Base-by-base conservation (phyloP, 2,797 vertebrate species). In the Emys orbicularis region DNA sequence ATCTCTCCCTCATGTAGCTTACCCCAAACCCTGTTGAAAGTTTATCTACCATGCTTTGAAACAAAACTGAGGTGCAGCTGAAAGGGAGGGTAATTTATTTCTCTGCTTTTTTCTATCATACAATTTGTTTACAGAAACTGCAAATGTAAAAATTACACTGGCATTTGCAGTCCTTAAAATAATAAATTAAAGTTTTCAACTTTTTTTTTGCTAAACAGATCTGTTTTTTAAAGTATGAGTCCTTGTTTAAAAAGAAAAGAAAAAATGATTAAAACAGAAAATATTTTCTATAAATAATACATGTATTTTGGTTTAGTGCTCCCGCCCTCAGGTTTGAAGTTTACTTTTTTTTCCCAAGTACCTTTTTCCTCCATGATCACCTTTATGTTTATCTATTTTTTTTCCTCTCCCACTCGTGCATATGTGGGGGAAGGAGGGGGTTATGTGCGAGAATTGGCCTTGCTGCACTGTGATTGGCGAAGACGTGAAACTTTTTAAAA, bases 201-300 rank as follows among this genome's bases (percentile, higher is more conserved):
- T 98, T 98, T 98, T 99, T 98, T 92, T 98, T 95, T 97, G 93
- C 98, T 98, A 97, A 98, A 98, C 97, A 97, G 98, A 95, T 98
- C 91, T 83, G 91, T 96, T 96, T 92, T 96, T 92, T 98, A 97
- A 99, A 98, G 98, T 99, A 96, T 87, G 95, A 98, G 98, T 98
- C 98, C 97, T 98, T 37, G 90, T 98, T 99, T 99, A 99, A 99
- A 99, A 99, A 99, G 98, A 99, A 99, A 98, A 98, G 98, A 83
- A 29, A 57, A 83, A 99, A 99, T 98, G 98, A 99, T 99, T 99
- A 99, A 99, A 99, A 99, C 98, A 99, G 97, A 99, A 99, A 99
- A 99, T 99, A 99, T 99, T 99, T 99, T 99, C 99, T 99, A 99
- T 99, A 99, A 99, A 99, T 99, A 99, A 99, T 99, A 99, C 99